These are phyloP conservation scores for Notospermus geniculatus DNA, from an alignment of 1,140 invertebrate genomes.

Conservation along the genomic window DNA sequence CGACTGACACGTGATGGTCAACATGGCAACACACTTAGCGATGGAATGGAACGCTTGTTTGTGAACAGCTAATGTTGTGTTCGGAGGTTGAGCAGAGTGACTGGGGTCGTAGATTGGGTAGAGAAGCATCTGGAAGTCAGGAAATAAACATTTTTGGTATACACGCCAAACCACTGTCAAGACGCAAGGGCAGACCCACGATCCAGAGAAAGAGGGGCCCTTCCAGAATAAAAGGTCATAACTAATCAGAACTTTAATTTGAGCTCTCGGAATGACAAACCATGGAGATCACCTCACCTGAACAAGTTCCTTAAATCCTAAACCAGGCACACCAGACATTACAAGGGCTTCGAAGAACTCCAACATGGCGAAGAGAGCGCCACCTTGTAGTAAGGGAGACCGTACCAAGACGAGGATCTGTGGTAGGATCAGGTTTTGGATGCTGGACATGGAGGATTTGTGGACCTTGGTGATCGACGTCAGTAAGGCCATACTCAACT, in stretches of 20 bases:
- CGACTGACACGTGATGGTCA: slow-evolving; percentile 72
- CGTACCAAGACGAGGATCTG: slow-evolving; percentile 83
- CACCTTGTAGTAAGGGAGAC: slow-evolving; percentile 85
- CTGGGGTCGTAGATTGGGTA: slow-evolving; percentile 50
- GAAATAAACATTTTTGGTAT: too few relatives aligned
- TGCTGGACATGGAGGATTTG: slow-evolving; percentile 52
- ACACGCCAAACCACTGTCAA: too few relatives aligned
- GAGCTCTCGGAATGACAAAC: too few relatives aligned
- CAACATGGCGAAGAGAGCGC: slow-evolving; percentile 82
- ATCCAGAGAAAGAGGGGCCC: too few relatives aligned
- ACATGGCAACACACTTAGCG: slow-evolving; percentile 91
- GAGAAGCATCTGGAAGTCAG: slow-evolving; percentile 53
- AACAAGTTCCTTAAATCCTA: slow-evolving; percentile 78
- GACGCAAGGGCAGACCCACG: too few relatives aligned
- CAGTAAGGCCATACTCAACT: slow-evolving; percentile 57
- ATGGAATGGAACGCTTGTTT: slow-evolving; percentile 63
- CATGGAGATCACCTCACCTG: slow-evolving; percentile 33
- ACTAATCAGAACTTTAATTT: too few relatives aligned
- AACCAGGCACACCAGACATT: slow-evolving; percentile 71
- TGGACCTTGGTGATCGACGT: slow-evolving; percentile 58
- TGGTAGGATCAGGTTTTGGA: slow-evolving; percentile 64
- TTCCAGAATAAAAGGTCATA: too few relatives aligned
- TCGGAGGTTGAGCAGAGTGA: slow-evolving; percentile 16
- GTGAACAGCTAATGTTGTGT: slow-evolving; percentile 47
- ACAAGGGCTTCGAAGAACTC: slow-evolving; percentile 90